A percentile compares a stretch with the other conserved stretches of the same genome.
phyloP scores from a whole-genome alignment of 2,797 vertebrate species.

The Gambelia wislizenii region DNA sequence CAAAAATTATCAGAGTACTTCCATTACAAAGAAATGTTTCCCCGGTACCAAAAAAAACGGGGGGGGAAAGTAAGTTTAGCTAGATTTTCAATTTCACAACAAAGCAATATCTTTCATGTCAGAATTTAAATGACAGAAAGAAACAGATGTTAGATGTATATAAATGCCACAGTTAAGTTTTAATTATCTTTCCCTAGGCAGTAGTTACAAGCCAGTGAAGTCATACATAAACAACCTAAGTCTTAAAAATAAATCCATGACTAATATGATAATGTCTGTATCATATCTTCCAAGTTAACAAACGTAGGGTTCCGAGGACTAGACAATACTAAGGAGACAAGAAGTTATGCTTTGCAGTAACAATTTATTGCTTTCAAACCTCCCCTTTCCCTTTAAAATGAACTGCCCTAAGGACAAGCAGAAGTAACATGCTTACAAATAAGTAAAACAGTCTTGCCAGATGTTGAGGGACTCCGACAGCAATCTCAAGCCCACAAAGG shows the following conservation, averaged over 20 bases:
- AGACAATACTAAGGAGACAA: background rate
- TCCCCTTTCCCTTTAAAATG: conserved; percentile 15
- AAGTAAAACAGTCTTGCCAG: background rate
- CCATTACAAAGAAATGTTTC: conserved; percentile 55
- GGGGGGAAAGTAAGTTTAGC: conserved; percentile 4
- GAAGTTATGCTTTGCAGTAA: conserved; percentile 16
- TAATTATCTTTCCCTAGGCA: conserved; percentile 55
- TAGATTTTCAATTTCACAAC: conserved; percentile 10
- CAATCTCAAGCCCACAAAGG: background rate
- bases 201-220: conserved; percentile 60
- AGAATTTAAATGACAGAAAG: conserved; percentile 52
- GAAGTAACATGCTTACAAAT: conserved; percentile 44
- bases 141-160: conserved; percentile 59
- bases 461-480: background rate
- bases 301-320: background rate
- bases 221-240: conserved; percentile 68
- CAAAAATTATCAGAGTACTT: conserved; percentile 16
- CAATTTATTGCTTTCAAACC: background rate
- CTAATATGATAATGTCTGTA: conserved; percentile 53
- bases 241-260: conserved; percentile 52
- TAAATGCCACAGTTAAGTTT: conserved; percentile 59
- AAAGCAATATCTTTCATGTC: conserved; percentile 52
- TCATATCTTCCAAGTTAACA: conserved; percentile 48
- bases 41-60: conserved; percentile 51
- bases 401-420: conserved; percentile 25